Evolutionary conservation across 2,888 invertebrate species (phyloP).

Genomic region (Morpho deidamia): DNA sequence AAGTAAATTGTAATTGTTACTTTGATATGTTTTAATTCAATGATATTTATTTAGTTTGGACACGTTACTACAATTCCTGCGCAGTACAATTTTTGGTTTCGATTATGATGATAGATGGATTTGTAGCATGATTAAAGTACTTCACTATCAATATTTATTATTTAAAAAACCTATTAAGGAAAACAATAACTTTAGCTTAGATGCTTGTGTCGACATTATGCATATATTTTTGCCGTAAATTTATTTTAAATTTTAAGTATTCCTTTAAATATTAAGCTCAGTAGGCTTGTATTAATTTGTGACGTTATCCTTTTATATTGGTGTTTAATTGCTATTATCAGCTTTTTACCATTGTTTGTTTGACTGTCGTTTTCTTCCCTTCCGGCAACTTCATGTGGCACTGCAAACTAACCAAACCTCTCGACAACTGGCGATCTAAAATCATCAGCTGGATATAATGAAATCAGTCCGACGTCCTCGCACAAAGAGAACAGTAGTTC

Average conservation of each 20-base stretch:
- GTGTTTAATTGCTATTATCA: constrained; percentile 40
- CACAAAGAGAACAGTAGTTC: constrained; percentile 83
- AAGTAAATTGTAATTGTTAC: constrained; percentile 18
- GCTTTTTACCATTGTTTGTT: constrained; percentile 67
- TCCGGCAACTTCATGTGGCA: constrained; percentile 75
- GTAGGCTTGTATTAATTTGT: constrained; percentile 18
- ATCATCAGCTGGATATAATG: constrained; percentile 69
- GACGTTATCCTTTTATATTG: constrained; percentile 8
- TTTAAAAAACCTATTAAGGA: constrained; percentile 6
- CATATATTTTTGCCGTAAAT: constrained; percentile 9
- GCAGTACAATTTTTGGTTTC: background rate
- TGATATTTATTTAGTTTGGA: background rate
- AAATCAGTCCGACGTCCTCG: constrained; percentile 76
- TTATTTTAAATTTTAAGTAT: constrained; percentile 8
- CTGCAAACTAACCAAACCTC: constrained; percentile 61
- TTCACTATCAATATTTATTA: background rate
- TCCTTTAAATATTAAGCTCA: constrained; percentile 10
- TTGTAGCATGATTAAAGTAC: constrained; percentile 10
- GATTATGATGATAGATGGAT: background rate
- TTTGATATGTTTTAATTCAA: constrained; percentile 19
- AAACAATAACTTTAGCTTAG: constrained; percentile 20
- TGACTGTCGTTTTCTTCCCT: constrained; percentile 76
- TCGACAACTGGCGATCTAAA: constrained; percentile 59
- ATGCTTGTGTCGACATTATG: constrained; percentile 20
- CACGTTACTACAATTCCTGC: background rate